Base-by-base conservation (phyloP, 2,113 vertebrate species). In the Bagarius yarrelli region DNA sequence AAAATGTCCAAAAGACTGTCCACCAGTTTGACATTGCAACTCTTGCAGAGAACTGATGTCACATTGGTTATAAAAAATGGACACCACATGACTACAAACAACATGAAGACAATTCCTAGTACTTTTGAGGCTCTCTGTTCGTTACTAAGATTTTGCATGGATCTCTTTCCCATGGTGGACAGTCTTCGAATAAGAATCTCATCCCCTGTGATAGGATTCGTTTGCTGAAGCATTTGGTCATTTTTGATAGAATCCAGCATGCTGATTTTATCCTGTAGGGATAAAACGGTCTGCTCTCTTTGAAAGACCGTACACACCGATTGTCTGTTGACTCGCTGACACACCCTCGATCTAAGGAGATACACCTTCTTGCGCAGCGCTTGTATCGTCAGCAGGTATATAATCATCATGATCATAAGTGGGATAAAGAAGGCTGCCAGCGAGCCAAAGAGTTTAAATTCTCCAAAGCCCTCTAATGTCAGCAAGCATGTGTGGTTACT, bases 61-160 rank as follows among this genome's bases (percentile, higher is more conserved):
- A 99, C 83, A 21, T 99, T 99, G 73, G 98, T 99, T 74, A 99
- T 96, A 85, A 99, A 99, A 88, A 99, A 99, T 0, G 98, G 98
- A 80, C 97, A 98, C 98, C 98, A 99, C 98, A 99, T 99, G 81
- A 99, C 85, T 61, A 99, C 91, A 81, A 99, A 99, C 81, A 99
- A 92, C 67, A 95, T 94, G 89, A 99, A 99, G 14, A 99, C 97
- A 1, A 99, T 98, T 57, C 97, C 98, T 19, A 99, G 86, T 67
- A 99, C 97, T 86, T 99, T 99, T 3, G 98, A 98, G 0, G 98
- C 98, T 25, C 96, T 93, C 89, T 99, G 95, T 91, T 99, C 98
- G 0, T 97, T 99, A 83, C 93, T 98, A 81, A 98, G 94, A 0
- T 93, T 97, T 88, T 98, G 97, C 89, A 96, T 93, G 78, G 97